phyloP scores from a whole-genome alignment of 1,140 invertebrate species.

The Meteorus sp. region DNA sequence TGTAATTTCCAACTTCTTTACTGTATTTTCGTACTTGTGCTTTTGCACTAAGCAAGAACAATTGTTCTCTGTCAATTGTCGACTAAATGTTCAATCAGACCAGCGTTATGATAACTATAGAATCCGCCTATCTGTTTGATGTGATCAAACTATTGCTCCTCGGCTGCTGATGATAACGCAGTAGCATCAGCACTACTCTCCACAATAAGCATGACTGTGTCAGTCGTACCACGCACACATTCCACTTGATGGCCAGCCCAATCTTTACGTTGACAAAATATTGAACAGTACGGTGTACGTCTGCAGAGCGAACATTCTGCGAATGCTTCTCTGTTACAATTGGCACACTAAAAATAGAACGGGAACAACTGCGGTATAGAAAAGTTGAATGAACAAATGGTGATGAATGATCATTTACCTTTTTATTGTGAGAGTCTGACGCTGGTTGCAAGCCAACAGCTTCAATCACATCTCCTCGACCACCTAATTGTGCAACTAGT shows the following conservation, averaged over 20 bases:
- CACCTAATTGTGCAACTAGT: constrained; percentile 58
- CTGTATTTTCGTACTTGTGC: too few species aligned
- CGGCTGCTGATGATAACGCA: constrained; percentile 38
- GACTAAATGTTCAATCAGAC: too few species aligned
- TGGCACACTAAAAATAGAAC: constrained; percentile 71
- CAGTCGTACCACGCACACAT: constrained; percentile 70
- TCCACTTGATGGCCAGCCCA: constrained; percentile 84
- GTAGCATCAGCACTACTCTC: constrained; percentile 54
- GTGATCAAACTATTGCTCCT: constrained; percentile 53
- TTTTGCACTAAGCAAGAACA: too few species aligned
- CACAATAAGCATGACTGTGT: constrained; percentile 65
- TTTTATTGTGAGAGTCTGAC: constrained; percentile 62
- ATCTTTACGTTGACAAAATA: constrained; percentile 85
- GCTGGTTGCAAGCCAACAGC: constrained; percentile 62
- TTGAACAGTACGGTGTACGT: constrained; percentile 82
- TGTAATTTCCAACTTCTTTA: too few species aligned
- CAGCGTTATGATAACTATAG: too few species aligned
- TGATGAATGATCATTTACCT: constrained; percentile 59
- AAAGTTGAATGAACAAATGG: too few species aligned
- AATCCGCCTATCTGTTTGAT: too few species aligned
- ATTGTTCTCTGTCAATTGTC: too few species aligned
- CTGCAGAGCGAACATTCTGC: constrained; percentile 84
- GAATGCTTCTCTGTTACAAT: constrained; percentile 82
- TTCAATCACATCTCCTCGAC: constrained; percentile 58
- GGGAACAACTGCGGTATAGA: too few species aligned